Conservation (phyloP, 2,113 vertebrate genomes). For the Takifugu bimaculatus region DNA sequence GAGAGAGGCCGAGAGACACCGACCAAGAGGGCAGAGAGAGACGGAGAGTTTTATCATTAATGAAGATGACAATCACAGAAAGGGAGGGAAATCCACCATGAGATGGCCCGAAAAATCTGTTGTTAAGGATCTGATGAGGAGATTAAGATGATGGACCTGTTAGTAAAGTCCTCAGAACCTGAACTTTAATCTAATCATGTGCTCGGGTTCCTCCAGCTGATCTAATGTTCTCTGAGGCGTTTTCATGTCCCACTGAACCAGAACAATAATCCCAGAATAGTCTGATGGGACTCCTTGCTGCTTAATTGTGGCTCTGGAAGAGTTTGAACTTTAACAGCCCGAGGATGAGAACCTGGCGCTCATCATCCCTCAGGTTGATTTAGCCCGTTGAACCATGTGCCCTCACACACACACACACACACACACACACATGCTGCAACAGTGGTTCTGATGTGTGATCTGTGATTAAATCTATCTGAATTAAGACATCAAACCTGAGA, state of each 20-base stretch:
- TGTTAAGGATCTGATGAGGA: too few species aligned
- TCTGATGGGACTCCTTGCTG: too few species aligned
- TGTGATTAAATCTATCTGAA: neutral
- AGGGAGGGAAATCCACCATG: too few species aligned
- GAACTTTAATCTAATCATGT: neutral
- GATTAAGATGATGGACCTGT: too few species aligned
- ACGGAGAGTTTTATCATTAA: too few species aligned
- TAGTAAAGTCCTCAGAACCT: too few species aligned
- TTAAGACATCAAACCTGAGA: neutral
- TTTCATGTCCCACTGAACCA: neutral
- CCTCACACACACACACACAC: slow-evolving; percentile 17
- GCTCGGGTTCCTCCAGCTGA: neutral
- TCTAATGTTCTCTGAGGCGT: neutral
- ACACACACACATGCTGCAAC: slow-evolving; percentile 21
- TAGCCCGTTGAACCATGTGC: slow-evolving; percentile 50
- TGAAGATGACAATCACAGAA: too few species aligned
- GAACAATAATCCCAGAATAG: too few species aligned
- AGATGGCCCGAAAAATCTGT: too few species aligned
- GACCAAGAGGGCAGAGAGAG: neutral
- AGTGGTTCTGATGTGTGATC: slow-evolving; percentile 30
- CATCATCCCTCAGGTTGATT: too few species aligned
- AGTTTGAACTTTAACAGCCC: slow-evolving; percentile 19
- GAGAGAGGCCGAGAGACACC: neutral
- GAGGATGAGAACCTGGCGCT: too few species aligned
- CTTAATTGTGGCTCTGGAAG: slow-evolving; percentile 17